Percentiles rank a stretch among this genome's conserved stretches.
phyloP scores from a whole-genome alignment of 2,888 invertebrate species.

The Erebia ligea region DNA sequence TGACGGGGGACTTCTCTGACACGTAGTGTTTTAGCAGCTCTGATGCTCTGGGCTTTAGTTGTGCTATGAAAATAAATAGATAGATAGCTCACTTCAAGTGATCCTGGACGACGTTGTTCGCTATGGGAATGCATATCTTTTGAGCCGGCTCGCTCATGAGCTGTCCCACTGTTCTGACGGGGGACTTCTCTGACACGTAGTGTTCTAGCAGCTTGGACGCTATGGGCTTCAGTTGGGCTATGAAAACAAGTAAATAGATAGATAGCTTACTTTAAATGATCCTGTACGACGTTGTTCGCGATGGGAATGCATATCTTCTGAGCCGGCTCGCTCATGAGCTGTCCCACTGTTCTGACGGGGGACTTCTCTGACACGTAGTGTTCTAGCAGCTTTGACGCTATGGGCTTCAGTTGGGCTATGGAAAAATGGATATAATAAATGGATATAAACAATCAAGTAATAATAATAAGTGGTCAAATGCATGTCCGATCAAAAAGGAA shows the following conservation, averaged over 20 bases:
- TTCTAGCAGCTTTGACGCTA: constrained; percentile 67
- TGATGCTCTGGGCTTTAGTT: constrained; percentile 69
- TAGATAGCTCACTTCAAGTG: constrained; percentile 71
- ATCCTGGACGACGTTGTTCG: constrained; percentile 74
- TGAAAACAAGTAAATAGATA: too few relatives aligned
- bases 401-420: constrained; percentile 71
- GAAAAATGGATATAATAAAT: constrained; percentile 38
- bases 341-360: too few relatives aligned
- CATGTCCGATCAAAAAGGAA: too few relatives aligned
- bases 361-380: constrained; percentile 74
- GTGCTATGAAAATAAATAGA: constrained; percentile 55
- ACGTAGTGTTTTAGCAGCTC: constrained; percentile 69
- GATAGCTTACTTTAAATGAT: constrained; percentile 73
- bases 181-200: constrained; percentile 74
- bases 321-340: too few relatives aligned
- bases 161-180: too few relatives aligned
- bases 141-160: too few relatives aligned
- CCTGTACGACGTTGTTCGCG: constrained; percentile 72
- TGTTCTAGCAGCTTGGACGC: constrained; percentile 59
- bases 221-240: too few relatives aligned
- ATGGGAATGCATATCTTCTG: too few relatives aligned
- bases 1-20: constrained; percentile 73
- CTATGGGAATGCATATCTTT: too few relatives aligned
- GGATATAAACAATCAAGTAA: not conserved
- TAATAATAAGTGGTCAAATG: too few relatives aligned